Percentiles rank a stretch among this genome's conserved stretches.
Conservation (phyloP, 2,888 invertebrate species). For the Tinea trinotella region DNA sequence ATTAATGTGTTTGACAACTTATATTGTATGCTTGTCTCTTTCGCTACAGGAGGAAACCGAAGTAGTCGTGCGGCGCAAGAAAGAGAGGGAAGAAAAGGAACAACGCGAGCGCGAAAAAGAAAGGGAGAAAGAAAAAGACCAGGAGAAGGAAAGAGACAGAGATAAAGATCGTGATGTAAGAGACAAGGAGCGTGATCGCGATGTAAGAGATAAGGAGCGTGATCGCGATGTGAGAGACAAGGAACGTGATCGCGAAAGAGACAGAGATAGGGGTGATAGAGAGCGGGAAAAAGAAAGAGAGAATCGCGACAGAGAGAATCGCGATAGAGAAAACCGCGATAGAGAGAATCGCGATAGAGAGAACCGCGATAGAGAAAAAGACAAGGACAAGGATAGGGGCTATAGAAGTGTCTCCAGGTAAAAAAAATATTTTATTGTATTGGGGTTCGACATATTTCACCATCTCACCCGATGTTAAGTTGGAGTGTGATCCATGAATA, state of each 20-base stretch:
- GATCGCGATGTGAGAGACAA: no score
- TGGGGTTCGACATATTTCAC: not conserved
- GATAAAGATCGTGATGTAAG: conserved; percentile 41
- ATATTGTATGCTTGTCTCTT: no score
- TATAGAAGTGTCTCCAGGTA: conserved; percentile 38
- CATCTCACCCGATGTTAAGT: no score
- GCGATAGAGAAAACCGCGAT: conserved; percentile 45
- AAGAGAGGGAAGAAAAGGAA: conserved; percentile 39
- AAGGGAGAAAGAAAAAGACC: conserved; percentile 18
- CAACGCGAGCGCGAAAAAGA: conserved; percentile 30
- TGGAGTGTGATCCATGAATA: no score
- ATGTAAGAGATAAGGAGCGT: conserved; percentile 28
- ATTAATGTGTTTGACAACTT: no score
- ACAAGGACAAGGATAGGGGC: conserved; percentile 32
- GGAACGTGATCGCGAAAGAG: conserved; percentile 45
- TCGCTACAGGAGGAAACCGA: conserved; percentile 78
- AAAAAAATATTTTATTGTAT: not conserved
- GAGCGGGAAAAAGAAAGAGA: conserved; percentile 21
- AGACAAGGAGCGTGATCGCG: conserved; percentile 35
- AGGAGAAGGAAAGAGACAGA: conserved; percentile 28
- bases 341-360: conserved; percentile 29
- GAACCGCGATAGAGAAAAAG: conserved; percentile 25
- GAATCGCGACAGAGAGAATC: conserved; percentile 50
- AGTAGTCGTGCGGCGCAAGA: conserved; percentile 63
- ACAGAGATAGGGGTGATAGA: conserved; percentile 49